A percentile compares a stretch with the other conserved stretches of the same genome.
These are phyloP conservation scores for Phalacrocorax carbo DNA, from an alignment of 2,113 vertebrate species.

Conservation along the genomic window DNA sequence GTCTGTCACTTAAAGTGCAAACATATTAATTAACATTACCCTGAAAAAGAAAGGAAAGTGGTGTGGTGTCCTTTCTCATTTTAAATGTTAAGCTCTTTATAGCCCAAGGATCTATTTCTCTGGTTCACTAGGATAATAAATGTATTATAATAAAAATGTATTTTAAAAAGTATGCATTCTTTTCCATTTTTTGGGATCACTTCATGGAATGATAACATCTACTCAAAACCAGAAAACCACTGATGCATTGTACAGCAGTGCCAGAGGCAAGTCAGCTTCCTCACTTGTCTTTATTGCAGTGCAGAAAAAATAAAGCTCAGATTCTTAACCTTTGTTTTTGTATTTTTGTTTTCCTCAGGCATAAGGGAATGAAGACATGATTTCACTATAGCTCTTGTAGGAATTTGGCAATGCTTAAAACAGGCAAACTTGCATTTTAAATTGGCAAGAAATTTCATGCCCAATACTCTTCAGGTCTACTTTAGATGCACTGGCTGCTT, in stretches of 20 bases:
- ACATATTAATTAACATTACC: background rate
- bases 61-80: background rate
- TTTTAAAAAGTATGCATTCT: background rate
- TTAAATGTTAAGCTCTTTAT: background rate
- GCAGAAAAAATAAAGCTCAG: conserved; percentile 17
- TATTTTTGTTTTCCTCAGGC: background rate
- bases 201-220: background rate
- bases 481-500: background rate
- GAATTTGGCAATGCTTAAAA: background rate
- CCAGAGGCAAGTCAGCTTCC: background rate
- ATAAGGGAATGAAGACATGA: background rate
- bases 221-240: background rate
- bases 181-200: background rate
- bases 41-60: background rate
- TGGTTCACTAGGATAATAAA: background rate
- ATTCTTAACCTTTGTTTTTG: conserved; percentile 15
- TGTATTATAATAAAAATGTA: too few relatives aligned
- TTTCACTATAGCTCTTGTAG: background rate
- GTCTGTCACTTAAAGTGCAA: background rate
- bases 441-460: background rate
- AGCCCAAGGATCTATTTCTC: background rate
- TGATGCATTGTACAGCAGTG: background rate
- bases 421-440: background rate
- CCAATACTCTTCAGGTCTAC: background rate
- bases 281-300: background rate